Percentiles rank a stretch among this genome's conserved stretches.
Conservation (phyloP, 2,113 vertebrate genomes). For the Callipepla squamata region DNA sequence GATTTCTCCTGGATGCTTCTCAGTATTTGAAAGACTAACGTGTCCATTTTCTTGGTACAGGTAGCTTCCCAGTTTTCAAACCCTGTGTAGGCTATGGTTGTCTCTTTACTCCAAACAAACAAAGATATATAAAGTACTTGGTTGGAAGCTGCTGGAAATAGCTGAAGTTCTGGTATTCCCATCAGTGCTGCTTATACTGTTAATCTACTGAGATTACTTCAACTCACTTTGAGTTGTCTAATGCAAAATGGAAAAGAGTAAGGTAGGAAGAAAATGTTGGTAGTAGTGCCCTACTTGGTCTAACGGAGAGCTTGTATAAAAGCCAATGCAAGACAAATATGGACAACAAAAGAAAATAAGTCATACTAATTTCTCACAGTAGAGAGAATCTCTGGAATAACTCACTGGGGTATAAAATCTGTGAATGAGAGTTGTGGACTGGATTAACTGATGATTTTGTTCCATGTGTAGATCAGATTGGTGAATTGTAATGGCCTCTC, state of each 20-base stretch:
- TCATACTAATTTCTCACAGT: neutral
- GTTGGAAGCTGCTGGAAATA: neutral
- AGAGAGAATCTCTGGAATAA: neutral
- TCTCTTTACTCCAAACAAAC: neutral
- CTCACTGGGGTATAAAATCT: neutral
- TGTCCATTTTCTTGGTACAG: neutral
- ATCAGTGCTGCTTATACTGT: neutral
- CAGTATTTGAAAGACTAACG: neutral
- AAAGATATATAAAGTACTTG: neutral
- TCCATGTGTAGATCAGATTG: neutral
- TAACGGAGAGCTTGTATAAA: neutral
- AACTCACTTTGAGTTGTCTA: neutral
- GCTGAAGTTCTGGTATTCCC: neutral
- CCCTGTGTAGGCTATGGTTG: fast-evolving
- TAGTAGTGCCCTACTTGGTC: neutral
- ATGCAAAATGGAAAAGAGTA: neutral
- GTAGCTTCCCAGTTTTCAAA: neutral
- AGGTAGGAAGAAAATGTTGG: neutral
- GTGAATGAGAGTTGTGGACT: neutral
- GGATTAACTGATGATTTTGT: neutral
- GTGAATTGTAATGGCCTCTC: neutral
- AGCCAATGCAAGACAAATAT: neutral
- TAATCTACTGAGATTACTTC: neutral
- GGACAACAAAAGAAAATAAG: neutral
- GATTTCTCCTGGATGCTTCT: neutral